Conservation (phyloP, 2,888 invertebrate genomes). For the Tenthredo mesomela region DNA sequence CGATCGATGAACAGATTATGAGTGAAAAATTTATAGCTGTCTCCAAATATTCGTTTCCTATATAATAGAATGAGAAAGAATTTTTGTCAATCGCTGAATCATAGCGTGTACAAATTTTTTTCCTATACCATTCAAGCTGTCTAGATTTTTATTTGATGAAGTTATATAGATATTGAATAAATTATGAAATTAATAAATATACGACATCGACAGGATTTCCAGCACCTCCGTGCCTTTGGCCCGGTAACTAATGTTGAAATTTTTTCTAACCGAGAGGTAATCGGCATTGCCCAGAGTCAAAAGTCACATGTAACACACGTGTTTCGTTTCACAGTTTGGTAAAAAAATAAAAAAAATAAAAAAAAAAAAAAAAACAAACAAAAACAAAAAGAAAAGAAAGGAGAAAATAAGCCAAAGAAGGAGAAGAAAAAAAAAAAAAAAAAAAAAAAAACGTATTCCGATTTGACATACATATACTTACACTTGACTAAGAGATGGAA, state of each 20-base stretch:
- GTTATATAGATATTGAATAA: not conserved
- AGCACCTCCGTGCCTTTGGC: not conserved
- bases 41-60: not conserved
- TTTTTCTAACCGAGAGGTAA: not conserved
- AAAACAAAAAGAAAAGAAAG: not conserved
- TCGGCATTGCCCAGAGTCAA: constrained; percentile 16
- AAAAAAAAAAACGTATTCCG: constrained; percentile 15
- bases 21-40: not conserved
- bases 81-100: not conserved
- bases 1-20: not conserved
- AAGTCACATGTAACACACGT: constrained; percentile 20
- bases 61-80: not conserved
- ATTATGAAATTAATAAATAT: not conserved
- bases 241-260: constrained; percentile 3
- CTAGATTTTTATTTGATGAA: not conserved
- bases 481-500: constrained; percentile 16
- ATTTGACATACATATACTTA: constrained; percentile 31
- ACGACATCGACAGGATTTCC: constrained; percentile 5
- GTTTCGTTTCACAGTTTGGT: constrained; percentile 3
- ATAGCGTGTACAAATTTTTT: not conserved
- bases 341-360: not conserved
- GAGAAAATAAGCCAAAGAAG: not conserved
- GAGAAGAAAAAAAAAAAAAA: not conserved
- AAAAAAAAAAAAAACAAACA: not conserved
- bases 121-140: not conserved